phyloP scores from a whole-genome alignment of 2,113 vertebrate genomes.

The Indicator indicator region DNA sequence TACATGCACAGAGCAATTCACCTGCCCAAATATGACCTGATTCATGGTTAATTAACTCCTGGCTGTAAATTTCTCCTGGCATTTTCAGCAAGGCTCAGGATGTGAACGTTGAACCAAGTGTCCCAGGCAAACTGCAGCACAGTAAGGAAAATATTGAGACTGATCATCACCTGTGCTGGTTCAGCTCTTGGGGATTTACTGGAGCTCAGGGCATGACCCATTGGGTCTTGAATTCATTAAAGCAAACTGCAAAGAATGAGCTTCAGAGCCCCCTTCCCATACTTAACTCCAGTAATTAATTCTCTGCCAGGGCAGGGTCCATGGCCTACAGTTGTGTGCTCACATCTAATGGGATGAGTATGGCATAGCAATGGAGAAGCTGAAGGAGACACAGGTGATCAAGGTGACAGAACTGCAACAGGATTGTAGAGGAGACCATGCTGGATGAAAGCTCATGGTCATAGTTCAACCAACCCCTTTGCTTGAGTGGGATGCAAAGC shows the following conservation, averaged over 20 bases:
- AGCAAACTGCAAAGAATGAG: conserved; percentile 38
- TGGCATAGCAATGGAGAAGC: neutral
- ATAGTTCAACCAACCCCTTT: rapidly evolving
- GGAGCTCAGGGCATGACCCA: neutral
- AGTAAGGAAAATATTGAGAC: conserved; percentile 40
- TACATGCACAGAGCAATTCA: conserved; percentile 61
- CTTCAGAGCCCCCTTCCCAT: conserved; percentile 4
- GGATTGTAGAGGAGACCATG: neutral
- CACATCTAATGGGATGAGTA: neutral
- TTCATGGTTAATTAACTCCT: conserved; percentile 64
- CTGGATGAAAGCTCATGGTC: neutral
- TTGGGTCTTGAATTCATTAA: conserved; percentile 27
- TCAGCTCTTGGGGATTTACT: conserved; percentile 21
- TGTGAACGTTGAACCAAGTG: conserved; percentile 38
- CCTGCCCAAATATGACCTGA: conserved; percentile 58
- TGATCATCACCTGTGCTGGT: conserved; percentile 45
- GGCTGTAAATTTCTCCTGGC: conserved; percentile 56
- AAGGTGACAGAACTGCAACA: neutral
- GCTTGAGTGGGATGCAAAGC: neutral
- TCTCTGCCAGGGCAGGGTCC: neutral
- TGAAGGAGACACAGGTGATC: neutral
- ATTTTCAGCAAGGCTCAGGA: conserved; percentile 34
- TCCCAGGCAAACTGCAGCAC: conserved; percentile 42
- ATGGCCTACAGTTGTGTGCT: neutral
- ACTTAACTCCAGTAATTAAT: neutral